Base-by-base conservation (phyloP, 2,888 invertebrate genomes). In the Conchocele bisecta region DNA sequence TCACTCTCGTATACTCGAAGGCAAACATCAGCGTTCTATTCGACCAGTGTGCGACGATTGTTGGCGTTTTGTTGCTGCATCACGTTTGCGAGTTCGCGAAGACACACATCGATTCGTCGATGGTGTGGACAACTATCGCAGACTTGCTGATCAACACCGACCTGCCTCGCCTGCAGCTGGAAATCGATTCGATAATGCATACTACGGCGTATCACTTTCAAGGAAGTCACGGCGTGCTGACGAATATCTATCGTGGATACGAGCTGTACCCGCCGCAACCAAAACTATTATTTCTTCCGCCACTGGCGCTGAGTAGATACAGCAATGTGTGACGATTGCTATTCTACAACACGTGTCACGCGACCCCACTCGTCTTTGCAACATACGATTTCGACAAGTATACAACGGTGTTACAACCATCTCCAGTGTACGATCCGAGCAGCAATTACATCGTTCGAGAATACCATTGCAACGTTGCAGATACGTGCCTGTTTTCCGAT, bases 181-280 rank as follows among this genome's bases (percentile, higher is more conserved):
- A 48, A 48, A 29, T 48, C 17, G 48, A 48, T 24, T 17, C 24
- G 24, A 29, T 48, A 24, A 1, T 48, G 22, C 20, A 15, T n/a
- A 59, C 46, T 20, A 59, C 48, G 11, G 5, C 7, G 20, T 33
- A 20, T 44, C 59, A 59, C 22, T 59, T 59, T 42, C 15, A 24
- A 31, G 35, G 37, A n/a, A 2, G 28, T 7, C 35, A 46, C 22
- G 59, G 59, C 4, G 41, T 22, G 11, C 13, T 46, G 24, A 33
- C 15, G 11, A 11, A 46, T 2, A 17, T 59, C 2, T 6, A 4
- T n/a, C 11, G 20, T 26, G 46, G 46, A 20, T 31, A n/a, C 28
- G 5, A 24, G 4, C 17, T 5, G 7, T 44, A 22, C 20, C 48
- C 59, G 15, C 39, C 61, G 7, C 61, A 7, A 6, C 28, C 15